Conservation (phyloP, 1,140 invertebrate species). For the Drosophila triauraria region DNA sequence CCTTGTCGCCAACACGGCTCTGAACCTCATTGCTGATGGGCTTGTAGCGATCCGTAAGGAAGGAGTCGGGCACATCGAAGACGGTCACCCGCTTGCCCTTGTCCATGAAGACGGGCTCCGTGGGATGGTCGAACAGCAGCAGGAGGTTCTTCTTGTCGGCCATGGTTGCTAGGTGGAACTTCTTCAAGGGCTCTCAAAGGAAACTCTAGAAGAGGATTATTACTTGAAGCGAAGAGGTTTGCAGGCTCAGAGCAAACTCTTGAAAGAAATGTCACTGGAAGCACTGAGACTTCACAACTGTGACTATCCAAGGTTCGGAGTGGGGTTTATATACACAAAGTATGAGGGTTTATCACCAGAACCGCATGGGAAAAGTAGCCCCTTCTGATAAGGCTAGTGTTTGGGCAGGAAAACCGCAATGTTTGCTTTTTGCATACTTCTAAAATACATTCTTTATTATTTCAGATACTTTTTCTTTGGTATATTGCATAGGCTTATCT, state of each 20-base stretch:
- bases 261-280: slow-evolving; percentile 18
- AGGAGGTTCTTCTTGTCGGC: slow-evolving; percentile 85
- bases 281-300: slow-evolving; percentile 31
- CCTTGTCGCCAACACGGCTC: slow-evolving; percentile 87
- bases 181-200: no score
- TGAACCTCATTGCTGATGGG: slow-evolving; percentile 86
- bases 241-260: neutral
- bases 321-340: slow-evolving; percentile 20
- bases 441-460: slow-evolving; percentile 78
- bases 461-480: slow-evolving; percentile 47
- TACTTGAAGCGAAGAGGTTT: neutral
- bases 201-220: no score
- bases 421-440: slow-evolving; percentile 59
- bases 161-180: slow-evolving; percentile 37
- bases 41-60: slow-evolving; percentile 88
- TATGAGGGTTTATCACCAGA: slow-evolving; percentile 1
- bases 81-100: slow-evolving; percentile 87
- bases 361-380: slow-evolving; percentile 33
- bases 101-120: slow-evolving; percentile 90
- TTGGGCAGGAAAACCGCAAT: slow-evolving; percentile 36
- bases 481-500: slow-evolving; percentile 51
- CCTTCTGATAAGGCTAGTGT: slow-evolving; percentile 16
- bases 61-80: slow-evolving; percentile 88
- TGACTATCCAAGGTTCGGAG: slow-evolving; percentile 5
- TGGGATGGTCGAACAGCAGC: slow-evolving; percentile 91